Conservation (phyloP, 2,888 invertebrate species). For the Seira ritae region DNA sequence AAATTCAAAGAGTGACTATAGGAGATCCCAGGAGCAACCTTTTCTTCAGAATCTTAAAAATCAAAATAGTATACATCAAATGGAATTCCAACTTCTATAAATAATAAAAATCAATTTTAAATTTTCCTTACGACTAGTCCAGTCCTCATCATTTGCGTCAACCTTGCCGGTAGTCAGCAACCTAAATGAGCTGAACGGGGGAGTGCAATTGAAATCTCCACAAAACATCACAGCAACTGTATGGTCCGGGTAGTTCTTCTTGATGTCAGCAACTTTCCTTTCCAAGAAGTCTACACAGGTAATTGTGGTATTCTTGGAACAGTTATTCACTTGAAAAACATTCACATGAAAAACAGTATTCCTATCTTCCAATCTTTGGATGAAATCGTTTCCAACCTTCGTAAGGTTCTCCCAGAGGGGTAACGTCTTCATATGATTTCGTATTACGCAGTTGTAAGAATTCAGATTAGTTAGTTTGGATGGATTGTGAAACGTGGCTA, state of each 20-base stretch:
- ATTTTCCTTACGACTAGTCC: conserved; percentile 84
- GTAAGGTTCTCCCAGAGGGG: conserved; percentile 56
- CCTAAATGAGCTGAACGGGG: conserved; percentile 87
- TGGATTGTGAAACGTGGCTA: conserved; percentile 85
- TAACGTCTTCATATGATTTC: conserved; percentile 63
- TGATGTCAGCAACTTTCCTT: conserved; percentile 75
- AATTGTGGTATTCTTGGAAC: conserved; percentile 77
- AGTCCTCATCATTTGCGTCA: conserved; percentile 82
- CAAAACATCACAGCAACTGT: conserved; percentile 85
- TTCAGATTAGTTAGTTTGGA: conserved; percentile 79
- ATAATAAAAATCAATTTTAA: background rate
- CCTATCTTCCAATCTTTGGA: conserved; percentile 60
- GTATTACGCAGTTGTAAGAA: conserved; percentile 49
- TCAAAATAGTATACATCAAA: background rate
- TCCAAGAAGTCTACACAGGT: conserved; percentile 84
- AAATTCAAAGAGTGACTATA: conserved; percentile 65
- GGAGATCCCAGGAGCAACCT: conserved; percentile 65
- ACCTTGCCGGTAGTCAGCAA: conserved; percentile 84
- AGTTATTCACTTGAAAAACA: conserved; percentile 53
- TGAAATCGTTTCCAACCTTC: conserved; percentile 21
- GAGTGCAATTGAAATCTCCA: conserved; percentile 95
- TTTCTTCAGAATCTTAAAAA: conserved; percentile 77
- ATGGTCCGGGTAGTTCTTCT: conserved; percentile 75
- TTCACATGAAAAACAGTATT: conserved; percentile 69
- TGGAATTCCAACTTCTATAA: background rate